These are phyloP conservation scores for Oryzias curvinotus DNA, from an alignment of 2,113 vertebrate species.

Conservation along the genomic window DNA sequence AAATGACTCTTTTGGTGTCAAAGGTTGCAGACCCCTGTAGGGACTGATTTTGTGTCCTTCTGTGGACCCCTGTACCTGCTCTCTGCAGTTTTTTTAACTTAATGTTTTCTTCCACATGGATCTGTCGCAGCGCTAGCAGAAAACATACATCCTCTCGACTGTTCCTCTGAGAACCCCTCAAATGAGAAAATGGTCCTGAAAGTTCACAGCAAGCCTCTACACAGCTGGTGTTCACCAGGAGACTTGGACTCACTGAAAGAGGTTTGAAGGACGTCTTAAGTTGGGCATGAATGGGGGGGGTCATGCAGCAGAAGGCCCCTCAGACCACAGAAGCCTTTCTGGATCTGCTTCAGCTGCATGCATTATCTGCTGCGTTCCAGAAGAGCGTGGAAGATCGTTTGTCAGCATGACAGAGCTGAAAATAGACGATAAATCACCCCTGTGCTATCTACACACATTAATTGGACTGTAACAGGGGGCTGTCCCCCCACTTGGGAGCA, in stretches of 20 bases:
- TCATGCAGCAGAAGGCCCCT: conserved; percentile 25
- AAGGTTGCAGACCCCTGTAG: too few relatives aligned
- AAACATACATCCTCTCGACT: too few relatives aligned
- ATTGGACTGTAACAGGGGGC: conserved; percentile 71
- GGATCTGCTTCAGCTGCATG: conserved; percentile 61
- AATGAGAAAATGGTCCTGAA: conserved; percentile 56
- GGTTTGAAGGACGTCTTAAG: conserved; percentile 59
- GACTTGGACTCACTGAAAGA: conserved; percentile 38
- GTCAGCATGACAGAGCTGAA: conserved; percentile 45
- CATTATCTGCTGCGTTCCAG: conserved; percentile 62
- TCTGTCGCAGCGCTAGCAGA: too few relatives aligned
- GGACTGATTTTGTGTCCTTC: too few relatives aligned
- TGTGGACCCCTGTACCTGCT: too few relatives aligned
- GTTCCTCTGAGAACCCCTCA: not conserved
- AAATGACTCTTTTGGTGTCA: too few relatives aligned
- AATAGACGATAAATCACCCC: conserved; percentile 68
- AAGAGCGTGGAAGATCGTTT: conserved; percentile 50
- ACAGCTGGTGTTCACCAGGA: conserved; percentile 35
- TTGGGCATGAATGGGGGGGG: conserved; percentile 42
- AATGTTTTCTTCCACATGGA: too few relatives aligned
- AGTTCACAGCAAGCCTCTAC: conserved; percentile 46
- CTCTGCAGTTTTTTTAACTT: too few relatives aligned
- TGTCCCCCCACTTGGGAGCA: conserved; percentile 26
- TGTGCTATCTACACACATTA: conserved; percentile 67
- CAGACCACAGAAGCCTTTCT: conserved; percentile 41